Evolutionary conservation across 2,888 invertebrate species (phyloP).

Genomic region (Protonemura montana): DNA sequence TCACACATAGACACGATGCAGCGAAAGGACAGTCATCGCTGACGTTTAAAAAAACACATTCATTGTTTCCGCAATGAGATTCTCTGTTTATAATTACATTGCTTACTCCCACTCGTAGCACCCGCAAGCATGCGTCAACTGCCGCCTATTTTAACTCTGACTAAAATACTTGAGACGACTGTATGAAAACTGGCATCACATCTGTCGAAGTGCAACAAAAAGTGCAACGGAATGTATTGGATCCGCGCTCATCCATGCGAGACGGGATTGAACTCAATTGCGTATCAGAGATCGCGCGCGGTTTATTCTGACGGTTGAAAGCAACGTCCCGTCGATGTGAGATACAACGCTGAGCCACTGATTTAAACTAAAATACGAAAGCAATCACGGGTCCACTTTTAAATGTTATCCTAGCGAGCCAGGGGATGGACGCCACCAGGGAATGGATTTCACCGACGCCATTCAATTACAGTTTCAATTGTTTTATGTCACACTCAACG

Average conservation of each 20-base stretch:
- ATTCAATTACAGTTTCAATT: conserved; percentile 12
- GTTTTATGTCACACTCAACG: background rate
- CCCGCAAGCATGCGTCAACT: background rate
- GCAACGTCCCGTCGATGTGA: background rate
- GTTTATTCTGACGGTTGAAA: background rate
- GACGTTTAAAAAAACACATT: background rate
- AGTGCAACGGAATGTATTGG: background rate
- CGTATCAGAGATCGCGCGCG: background rate
- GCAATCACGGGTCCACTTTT: background rate
- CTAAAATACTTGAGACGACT: no score
- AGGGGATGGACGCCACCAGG: background rate
- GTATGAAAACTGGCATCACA: background rate
- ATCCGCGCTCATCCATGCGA: background rate
- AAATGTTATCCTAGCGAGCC: background rate
- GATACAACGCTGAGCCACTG: background rate
- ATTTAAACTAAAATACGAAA: background rate
- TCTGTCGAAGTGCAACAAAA: background rate
- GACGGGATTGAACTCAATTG: background rate
- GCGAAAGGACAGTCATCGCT: background rate
- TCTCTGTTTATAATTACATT: background rate
- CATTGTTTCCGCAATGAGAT: background rate
- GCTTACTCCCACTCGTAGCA: background rate
- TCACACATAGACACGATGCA: background rate
- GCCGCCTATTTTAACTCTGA: background rate
- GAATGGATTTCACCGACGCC: background rate